A percentile compares a stretch with the other conserved stretches of the same genome.
Evolutionary conservation across 2,113 vertebrate species (phyloP).

Genomic region (Potamarius usumacintae): DNA sequence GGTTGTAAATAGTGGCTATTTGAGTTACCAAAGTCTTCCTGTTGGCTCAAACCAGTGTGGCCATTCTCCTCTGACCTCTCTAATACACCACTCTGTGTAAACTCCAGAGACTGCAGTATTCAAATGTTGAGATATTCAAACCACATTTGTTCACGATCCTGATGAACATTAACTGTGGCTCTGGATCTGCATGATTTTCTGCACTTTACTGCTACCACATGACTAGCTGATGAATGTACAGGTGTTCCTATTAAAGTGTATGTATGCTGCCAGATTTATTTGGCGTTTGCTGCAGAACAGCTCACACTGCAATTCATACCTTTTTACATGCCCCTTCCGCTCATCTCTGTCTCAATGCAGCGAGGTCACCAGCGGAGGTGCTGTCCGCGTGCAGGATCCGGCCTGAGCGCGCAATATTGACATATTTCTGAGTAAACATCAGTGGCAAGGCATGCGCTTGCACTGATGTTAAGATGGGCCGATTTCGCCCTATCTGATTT

Average conservation of each 20-base stretch:
- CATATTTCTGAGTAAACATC: constrained; percentile 76
- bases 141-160: neutral
- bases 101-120: neutral
- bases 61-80: neutral
- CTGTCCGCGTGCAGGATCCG: constrained; percentile 53
- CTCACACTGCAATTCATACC: constrained; percentile 8
- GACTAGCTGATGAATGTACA: neutral
- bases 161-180: neutral
- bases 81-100: neutral
- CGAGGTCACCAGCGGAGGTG: constrained; percentile 43
- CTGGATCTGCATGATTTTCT: neutral
- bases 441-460: constrained; percentile 69
- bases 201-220: neutral
- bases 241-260: neutral
- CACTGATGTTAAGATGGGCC: constrained; percentile 75
- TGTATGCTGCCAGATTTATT: neutral
- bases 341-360: constrained; percentile 15
- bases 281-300: constrained; percentile 2
- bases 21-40: neutral
- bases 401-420: constrained; percentile 68
- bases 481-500: constrained; percentile 75
- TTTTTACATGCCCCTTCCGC: constrained; percentile 17
- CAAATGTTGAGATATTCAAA: neutral
- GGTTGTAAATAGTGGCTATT: neutral
- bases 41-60: neutral